phyloP scores from a whole-genome alignment of 2,888 invertebrate species.

The Ectemnius cavifrons region DNA sequence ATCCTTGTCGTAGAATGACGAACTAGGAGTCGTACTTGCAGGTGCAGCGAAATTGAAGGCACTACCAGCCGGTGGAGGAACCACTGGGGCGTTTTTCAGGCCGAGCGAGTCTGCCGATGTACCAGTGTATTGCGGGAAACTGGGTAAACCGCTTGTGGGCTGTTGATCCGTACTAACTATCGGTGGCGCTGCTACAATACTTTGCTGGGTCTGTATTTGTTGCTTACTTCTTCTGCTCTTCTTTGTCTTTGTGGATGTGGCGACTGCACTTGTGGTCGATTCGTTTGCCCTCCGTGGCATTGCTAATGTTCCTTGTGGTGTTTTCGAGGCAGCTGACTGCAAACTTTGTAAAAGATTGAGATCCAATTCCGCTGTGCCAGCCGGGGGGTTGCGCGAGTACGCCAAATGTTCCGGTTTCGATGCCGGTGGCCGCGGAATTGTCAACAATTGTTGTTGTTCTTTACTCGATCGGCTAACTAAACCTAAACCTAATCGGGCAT shows the following conservation, averaged over 20 bases:
- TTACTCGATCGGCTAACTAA: conserved; percentile 69
- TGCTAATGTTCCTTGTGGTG: conserved; percentile 63
- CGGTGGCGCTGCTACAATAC: conserved; percentile 46
- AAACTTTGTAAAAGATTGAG: conserved; percentile 72
- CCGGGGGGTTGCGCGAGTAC: conserved; percentile 63
- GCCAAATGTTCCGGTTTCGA: conserved; percentile 73
- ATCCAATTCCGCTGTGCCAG: conserved; percentile 69
- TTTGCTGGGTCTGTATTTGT: conserved; percentile 64
- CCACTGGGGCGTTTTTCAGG: conserved; percentile 85
- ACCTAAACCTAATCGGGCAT: conserved; percentile 71
- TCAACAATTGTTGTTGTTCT: conserved; percentile 72
- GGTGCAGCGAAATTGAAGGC: conserved; percentile 91
- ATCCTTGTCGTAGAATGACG: conserved; percentile 74
- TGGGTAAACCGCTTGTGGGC: conserved; percentile 58
- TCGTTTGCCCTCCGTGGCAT: conserved; percentile 75
- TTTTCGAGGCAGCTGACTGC: conserved; percentile 69
- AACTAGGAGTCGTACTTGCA: conserved; percentile 74
- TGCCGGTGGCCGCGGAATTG: conserved; percentile 73
- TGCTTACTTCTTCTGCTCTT: conserved; percentile 56
- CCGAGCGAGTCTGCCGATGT: conserved; percentile 78
- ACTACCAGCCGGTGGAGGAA: conserved; percentile 84
- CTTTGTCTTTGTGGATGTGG: conserved; percentile 58
- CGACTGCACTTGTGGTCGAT: conserved; percentile 55
- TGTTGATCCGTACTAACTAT: conserved; percentile 59
- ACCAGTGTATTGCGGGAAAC: conserved; percentile 70